These are phyloP conservation scores for Apomyelois bistriatella DNA, from an alignment of 2,888 invertebrate species.

Conservation along the genomic window DNA sequence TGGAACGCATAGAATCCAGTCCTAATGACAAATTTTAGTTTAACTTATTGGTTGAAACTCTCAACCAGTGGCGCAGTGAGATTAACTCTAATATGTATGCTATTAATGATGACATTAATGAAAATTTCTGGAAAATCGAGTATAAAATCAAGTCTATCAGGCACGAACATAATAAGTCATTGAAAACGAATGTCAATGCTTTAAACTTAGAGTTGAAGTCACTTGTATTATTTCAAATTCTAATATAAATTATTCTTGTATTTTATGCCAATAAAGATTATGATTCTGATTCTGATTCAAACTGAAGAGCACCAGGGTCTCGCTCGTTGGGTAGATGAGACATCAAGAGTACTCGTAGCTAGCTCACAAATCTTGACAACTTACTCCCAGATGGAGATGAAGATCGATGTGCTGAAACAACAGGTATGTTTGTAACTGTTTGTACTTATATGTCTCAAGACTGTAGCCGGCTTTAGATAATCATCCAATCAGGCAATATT, in stretches of 20 bases:
- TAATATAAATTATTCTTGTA: too few species aligned
- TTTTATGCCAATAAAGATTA: too few species aligned
- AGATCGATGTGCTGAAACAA: slow-evolving; percentile 7
- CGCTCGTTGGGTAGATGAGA: not conserved
- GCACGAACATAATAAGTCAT: not conserved
- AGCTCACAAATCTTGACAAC: not conserved
- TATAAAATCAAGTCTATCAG: not conserved
- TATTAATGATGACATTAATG: not conserved
- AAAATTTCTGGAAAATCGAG: not conserved
- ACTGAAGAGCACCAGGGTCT: not conserved
- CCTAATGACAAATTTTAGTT: not conserved
- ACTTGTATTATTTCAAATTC: too few species aligned
- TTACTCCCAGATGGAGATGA: not conserved
- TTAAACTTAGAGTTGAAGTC: not conserved
- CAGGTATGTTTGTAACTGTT: too few species aligned
- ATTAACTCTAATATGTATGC: not conserved
- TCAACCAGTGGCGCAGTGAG: not conserved
- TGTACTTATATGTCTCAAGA: too few species aligned
- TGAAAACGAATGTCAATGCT: not conserved
- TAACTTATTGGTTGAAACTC: not conserved
- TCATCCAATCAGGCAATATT: too few species aligned
- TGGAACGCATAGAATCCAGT: not conserved
- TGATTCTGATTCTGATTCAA: too few species aligned
- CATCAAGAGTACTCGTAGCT: not conserved
- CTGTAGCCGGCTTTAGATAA: too few species aligned